phyloP scores from a whole-genome alignment of 2,888 invertebrate genomes.

The Aproaerema taeniolella region DNA sequence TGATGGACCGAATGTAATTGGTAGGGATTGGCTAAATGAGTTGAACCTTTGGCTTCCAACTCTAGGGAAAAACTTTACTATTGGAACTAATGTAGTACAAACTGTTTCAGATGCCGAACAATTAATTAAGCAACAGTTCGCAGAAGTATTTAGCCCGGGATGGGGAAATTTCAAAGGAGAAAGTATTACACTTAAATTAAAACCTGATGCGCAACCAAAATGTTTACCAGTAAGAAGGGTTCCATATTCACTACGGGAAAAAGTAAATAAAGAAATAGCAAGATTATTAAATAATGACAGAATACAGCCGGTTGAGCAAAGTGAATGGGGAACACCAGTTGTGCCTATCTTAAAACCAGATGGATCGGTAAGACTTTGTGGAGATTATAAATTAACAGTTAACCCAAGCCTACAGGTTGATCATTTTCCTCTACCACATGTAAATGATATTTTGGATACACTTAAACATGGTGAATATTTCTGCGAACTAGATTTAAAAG shows the following conservation, averaged over 20 bases:
- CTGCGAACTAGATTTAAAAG: conserved; percentile 20
- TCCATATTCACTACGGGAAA: conserved; percentile 21
- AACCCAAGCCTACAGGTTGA: conserved; percentile 15
- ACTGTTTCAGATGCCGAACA: conserved; percentile 6
- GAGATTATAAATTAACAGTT: conserved; percentile 22
- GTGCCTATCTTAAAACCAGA: conserved; percentile 23
- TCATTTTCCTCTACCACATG: conserved; percentile 3
- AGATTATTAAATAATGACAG: conserved; percentile 13
- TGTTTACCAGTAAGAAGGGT: conserved; percentile 15
- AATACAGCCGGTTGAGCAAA: conserved; percentile 16
- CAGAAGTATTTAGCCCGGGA: conserved; percentile 16
- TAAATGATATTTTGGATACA: conserved; percentile 5
- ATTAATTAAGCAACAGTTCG: conserved; percentile 9
- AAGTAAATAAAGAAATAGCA: conserved; percentile 19
- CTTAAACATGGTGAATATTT: conserved; percentile 14
- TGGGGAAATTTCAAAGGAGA: conserved; percentile 17
- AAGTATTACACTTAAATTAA: conserved; percentile 5
- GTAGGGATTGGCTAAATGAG: conserved; percentile 5
- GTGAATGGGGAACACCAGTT: conserved; percentile 24
- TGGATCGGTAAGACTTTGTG: conserved; percentile 24
- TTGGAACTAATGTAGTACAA: not conserved
- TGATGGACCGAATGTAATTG: conserved; percentile 2
- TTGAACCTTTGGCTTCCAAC: conserved; percentile 9
- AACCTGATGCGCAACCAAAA: conserved; percentile 3
- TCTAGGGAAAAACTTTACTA: conserved; percentile 1